Evolutionary conservation across 2,888 invertebrate genomes (phyloP), one percentile per base, ranked within the genome.

Genomic region (Balanococcus diminutus): DNA sequence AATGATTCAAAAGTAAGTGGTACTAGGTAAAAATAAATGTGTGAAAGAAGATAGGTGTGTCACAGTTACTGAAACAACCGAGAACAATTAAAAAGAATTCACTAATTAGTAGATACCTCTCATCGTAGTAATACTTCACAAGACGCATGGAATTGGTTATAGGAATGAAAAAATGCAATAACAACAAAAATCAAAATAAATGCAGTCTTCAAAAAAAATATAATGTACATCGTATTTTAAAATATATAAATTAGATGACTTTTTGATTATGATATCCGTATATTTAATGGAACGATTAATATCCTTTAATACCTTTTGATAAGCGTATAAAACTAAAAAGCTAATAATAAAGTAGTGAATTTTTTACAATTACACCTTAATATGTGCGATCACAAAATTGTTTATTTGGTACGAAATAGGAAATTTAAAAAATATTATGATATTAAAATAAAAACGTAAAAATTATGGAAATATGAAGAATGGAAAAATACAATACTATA

Each of bases 381-480:
- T 46, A 46, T 36, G 75, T 79, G 75, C 75, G 36, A 79, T 79
- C 75, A 79, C 36, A 32, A 79, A 36, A 36, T 28, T 36, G 75
- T 19, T 36, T 79, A 79, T 79, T 79, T 79, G 39, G 82, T 82
- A 81, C 9, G 22, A 46, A 19, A 25, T 25, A 25, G 22, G 39
- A 82, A 81, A 81, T 81, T n/a, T 31, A 56, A 56, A 25, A 82
- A n/a, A 51, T 51, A 39, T 42, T n/a, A 22, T 25, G 28, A 25
- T 42, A 42, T 81, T 42, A 81, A 42, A 81, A 46, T 42, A 51
- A 19, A 51, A 51, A 32, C n/a, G 56, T 51, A 51, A 42, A 82
- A 82, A 82, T 82, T 51, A 81, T 81, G 81, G 36, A 42, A 82
- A 81, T 39, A 25, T 28, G 81, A 81, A 51, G 56, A 56, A 56